A percentile compares a stretch with the other conserved stretches of the same genome.
Evolutionary conservation across 2,797 vertebrate species (phyloP).

Genomic region (Perodicticus potto): DNA sequence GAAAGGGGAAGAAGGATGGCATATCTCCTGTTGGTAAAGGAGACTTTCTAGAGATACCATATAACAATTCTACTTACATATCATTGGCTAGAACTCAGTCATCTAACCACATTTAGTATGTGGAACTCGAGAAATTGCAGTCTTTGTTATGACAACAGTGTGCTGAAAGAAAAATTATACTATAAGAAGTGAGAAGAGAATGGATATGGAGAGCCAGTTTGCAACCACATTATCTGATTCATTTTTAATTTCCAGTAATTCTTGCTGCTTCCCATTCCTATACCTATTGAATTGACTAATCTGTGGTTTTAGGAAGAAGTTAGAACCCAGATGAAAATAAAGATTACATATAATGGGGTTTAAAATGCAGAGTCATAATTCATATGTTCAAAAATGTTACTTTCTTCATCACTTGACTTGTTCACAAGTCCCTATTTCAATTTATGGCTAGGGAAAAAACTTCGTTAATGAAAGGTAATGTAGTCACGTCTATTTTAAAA

Average conservation of each 20-base stretch:
- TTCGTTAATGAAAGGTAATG: not conserved
- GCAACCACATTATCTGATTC: not conserved
- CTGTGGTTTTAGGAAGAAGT: not conserved
- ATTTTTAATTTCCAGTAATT: constrained; percentile 12
- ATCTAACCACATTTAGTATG: not conserved
- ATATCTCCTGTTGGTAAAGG: not conserved
- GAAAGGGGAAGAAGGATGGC: not conserved
- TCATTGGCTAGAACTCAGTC: constrained; percentile 42
- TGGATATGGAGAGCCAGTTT: not conserved
- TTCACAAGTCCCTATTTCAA: not conserved
- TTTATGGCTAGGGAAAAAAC: not conserved
- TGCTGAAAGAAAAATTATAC: constrained; percentile 2
- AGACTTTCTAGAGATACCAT: constrained; percentile 42
- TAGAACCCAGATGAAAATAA: not conserved
- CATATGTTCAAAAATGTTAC: constrained; percentile 15
- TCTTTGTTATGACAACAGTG: not conserved
- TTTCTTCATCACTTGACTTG: constrained; percentile 45
- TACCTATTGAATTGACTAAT: not conserved
- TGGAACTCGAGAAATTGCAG: not conserved
- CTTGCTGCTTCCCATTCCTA: not conserved
- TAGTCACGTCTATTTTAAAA: constrained; percentile 39
- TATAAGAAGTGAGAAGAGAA: not conserved
- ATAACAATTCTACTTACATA: not conserved
- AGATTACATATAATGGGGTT: not conserved
- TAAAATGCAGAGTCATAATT: constrained; percentile 32